Evolutionary conservation across 2,888 invertebrate genomes (phyloP).

Genomic region (Cristatella mucedo): DNA sequence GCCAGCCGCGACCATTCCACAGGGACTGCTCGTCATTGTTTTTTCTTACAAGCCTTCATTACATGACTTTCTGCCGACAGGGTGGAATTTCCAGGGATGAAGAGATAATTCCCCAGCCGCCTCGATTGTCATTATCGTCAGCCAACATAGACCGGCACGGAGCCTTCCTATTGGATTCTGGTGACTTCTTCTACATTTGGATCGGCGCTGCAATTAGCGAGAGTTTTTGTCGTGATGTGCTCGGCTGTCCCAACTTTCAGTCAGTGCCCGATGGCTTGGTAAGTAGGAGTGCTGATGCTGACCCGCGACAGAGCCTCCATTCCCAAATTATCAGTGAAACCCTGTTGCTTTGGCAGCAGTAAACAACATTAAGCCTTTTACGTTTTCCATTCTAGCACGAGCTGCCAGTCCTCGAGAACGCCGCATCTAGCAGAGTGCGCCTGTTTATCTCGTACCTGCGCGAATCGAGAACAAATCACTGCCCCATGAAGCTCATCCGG

Average conservation of each 20-base stretch:
- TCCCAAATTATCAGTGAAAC: not conserved
- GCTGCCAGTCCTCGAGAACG: conserved; percentile 59
- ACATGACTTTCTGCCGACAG: conserved; percentile 17
- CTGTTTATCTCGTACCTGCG: conserved; percentile 66
- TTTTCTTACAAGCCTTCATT: not conserved
- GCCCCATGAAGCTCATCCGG: conserved; percentile 65
- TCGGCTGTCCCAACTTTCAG: conserved; percentile 46
- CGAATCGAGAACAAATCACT: conserved; percentile 63
- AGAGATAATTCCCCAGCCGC: conserved; percentile 44
- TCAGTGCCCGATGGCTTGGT: conserved; percentile 27
- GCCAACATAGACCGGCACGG: conserved; percentile 56
- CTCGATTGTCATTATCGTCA: conserved; percentile 66
- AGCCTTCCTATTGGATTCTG: conserved; percentile 77
- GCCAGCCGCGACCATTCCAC: too few relatives aligned
- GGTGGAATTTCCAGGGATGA: conserved; percentile 29
- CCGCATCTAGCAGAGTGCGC: conserved; percentile 57
- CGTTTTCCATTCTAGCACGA: conserved; percentile 44
- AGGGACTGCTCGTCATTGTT: too few relatives aligned
- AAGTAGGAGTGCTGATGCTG: conserved; percentile 12
- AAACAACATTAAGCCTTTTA: not conserved
- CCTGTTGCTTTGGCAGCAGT: not conserved
- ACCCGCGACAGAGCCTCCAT: not conserved
- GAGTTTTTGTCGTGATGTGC: conserved; percentile 56
- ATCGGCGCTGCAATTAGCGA: conserved; percentile 62
- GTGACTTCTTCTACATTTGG: conserved; percentile 62